These are phyloP conservation scores for Sphaerodactylus townsendi DNA, from an alignment of 2,113 vertebrate genomes.

Conservation along the genomic window DNA sequence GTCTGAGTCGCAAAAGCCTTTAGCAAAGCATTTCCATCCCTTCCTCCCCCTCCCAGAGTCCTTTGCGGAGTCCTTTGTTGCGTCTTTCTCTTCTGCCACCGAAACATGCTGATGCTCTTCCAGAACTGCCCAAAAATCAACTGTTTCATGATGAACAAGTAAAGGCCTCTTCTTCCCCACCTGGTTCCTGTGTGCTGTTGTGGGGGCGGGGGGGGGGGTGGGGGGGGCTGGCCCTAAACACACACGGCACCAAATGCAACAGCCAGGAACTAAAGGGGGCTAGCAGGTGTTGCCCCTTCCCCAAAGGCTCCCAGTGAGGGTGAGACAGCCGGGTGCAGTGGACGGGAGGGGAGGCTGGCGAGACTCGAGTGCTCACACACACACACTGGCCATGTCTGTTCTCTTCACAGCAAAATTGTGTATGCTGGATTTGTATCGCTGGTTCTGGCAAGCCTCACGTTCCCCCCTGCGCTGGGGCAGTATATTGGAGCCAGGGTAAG, in stretches of 20 bases:
- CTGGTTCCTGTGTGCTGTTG: no score
- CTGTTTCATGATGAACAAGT: slow-evolving; percentile 30
- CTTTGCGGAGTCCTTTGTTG: slow-evolving; percentile 37
- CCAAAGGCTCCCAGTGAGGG: background rate
- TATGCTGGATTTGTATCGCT: slow-evolving; percentile 28
- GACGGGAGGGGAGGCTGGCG: background rate
- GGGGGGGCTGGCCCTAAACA: background rate
- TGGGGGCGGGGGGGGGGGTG: no score
- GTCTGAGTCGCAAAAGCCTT: no score
- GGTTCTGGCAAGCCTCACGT: slow-evolving; percentile 46
- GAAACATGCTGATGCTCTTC: slow-evolving; percentile 25
- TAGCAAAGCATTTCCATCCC: background rate
- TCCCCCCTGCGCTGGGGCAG: slow-evolving; percentile 43
- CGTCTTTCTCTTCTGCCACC: slow-evolving; percentile 47
- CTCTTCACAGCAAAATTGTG: slow-evolving; percentile 28
- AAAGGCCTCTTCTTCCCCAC: background rate
- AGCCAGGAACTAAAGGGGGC: no score
- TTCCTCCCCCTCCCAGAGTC: background rate
- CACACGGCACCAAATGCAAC: no score
- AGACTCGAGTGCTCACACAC: background rate
- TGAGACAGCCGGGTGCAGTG: no score
- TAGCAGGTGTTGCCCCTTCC: no score
- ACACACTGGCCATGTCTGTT: background rate
- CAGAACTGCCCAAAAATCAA: background rate
- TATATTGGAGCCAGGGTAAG: slow-evolving; percentile 41